Percentiles rank a stretch among this genome's conserved stretches.
These are phyloP conservation scores for Heteropelma amictum DNA, from an alignment of 2,888 invertebrate species.

Conservation along the genomic window DNA sequence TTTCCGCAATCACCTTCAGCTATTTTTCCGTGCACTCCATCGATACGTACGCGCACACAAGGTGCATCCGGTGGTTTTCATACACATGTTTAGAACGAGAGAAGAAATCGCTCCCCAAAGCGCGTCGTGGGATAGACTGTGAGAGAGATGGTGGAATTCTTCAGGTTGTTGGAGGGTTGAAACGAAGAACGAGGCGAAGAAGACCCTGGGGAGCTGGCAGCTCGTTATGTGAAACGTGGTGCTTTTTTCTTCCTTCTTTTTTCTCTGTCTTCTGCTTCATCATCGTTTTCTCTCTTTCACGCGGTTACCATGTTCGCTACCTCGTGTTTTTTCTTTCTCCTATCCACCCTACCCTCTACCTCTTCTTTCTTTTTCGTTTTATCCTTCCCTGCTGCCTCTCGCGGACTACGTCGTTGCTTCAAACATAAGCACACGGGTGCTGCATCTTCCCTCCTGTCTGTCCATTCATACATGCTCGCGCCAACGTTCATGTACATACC, in stretches of 20 bases:
- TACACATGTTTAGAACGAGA: too few relatives aligned
- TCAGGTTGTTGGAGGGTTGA: constrained; percentile 43
- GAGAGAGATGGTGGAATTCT: constrained; percentile 45
- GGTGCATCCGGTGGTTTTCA: constrained; percentile 23
- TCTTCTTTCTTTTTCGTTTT: constrained; percentile 42
- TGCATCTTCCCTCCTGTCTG: not conserved
- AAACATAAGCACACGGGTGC: constrained; percentile 1
- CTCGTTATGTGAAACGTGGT: constrained; percentile 76
- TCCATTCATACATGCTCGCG: not conserved
- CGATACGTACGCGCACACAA: constrained; percentile 53
- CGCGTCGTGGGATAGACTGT: constrained; percentile 31
- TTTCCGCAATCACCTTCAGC: not conserved
- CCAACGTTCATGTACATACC: not conserved
- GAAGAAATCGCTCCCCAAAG: too few relatives aligned
- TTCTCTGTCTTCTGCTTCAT: constrained; percentile 4
- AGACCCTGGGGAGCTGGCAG: constrained; percentile 76
- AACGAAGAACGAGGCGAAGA: constrained; percentile 63
- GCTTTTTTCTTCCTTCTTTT: constrained; percentile 51
- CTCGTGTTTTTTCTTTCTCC: constrained; percentile 26
- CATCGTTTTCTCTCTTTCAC: constrained; percentile 34
- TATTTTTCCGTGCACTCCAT: constrained; percentile 5
- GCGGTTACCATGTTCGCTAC: constrained; percentile 17
- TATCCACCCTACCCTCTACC: constrained; percentile 46
- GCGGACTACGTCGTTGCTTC: constrained; percentile 7
- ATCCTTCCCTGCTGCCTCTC: constrained; percentile 53